These are phyloP conservation scores for Platyscelio sp. DNA, from an alignment of 2,888 invertebrate species.

Conservation along the genomic window DNA sequence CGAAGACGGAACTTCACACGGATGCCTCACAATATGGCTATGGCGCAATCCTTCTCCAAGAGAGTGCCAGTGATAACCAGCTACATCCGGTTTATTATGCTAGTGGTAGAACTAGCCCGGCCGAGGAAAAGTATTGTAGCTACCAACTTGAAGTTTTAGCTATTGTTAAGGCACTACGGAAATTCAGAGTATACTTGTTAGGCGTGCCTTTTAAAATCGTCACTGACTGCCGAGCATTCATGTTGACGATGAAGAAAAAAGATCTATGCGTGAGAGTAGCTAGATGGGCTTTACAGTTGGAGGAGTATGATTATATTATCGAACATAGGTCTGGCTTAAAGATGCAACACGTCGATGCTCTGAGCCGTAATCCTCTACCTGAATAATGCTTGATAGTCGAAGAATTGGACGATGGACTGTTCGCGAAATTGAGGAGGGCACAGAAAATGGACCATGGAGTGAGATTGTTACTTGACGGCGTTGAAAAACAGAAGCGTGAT, in stretches of 20 bases:
- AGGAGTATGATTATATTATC: slow-evolving; percentile 34
- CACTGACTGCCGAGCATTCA: too few relatives aligned
- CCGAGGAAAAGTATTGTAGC: slow-evolving; percentile 71
- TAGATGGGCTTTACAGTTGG: not conserved
- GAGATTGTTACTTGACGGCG: not conserved
- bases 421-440: not conserved
- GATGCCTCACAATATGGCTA: not conserved
- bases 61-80: not conserved
- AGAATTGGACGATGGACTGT: not conserved
- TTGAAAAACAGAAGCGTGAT: not conserved
- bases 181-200: slow-evolving; percentile 46
- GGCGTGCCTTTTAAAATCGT: too few relatives aligned
- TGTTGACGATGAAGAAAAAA: slow-evolving; percentile 45
- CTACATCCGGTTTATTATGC: not conserved
- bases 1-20: not conserved
- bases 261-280: slow-evolving; percentile 16
- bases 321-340: slow-evolving; percentile 32
- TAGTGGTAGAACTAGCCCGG: slow-evolving; percentile 31
- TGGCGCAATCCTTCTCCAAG: not conserved
- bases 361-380: not conserved
- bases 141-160: slow-evolving; percentile 74
- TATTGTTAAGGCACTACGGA: slow-evolving; percentile 66
- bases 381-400: not conserved
- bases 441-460: not conserved
- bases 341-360: slow-evolving; percentile 1